phyloP scores from a whole-genome alignment of 1,140 invertebrate species.

The Drosophila malerkotliana region DNA sequence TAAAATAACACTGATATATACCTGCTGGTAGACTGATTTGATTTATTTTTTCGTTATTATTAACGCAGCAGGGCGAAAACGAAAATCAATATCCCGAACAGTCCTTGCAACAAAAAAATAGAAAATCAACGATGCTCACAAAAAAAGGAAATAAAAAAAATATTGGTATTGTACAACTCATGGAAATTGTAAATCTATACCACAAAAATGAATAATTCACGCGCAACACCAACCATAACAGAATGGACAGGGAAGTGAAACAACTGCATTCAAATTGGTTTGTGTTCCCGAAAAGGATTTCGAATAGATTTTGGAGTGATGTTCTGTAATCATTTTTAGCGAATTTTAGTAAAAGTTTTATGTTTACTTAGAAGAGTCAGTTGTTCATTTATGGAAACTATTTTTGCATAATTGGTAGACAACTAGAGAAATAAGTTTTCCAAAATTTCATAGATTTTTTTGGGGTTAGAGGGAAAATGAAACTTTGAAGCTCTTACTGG shows the following conservation, averaged over 20 bases:
- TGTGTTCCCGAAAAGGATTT: conserved; percentile 37
- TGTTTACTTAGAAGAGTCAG: not conserved
- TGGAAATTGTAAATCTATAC: conserved; percentile 73
- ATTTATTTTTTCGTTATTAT: conserved; percentile 66
- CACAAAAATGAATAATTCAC: conserved; percentile 74
- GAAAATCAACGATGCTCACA: conserved; percentile 14
- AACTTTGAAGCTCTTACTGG: conserved; percentile 39
- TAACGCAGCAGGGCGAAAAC: conserved; percentile 28
- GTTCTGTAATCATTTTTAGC: not conserved
- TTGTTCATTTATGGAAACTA: conserved; percentile 10
- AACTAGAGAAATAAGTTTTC: conserved; percentile 32
- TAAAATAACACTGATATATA: conserved; percentile 38
- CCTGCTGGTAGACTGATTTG: conserved; percentile 58
- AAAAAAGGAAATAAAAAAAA: conserved; percentile 26
- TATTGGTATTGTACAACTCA: conserved; percentile 31
- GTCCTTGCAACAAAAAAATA: conserved; percentile 37
- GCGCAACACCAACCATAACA: conserved; percentile 34
- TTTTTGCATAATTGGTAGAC: conserved; percentile 30
- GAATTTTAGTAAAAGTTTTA: conserved; percentile 6
- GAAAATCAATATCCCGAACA: conserved; percentile 42
- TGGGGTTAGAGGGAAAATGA: conserved; percentile 22
- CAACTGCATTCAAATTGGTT: conserved; percentile 42
- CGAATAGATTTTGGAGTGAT: not conserved
- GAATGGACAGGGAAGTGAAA: conserved; percentile 19
- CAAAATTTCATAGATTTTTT: conserved; percentile 22